Conservation (phyloP, 2,888 invertebrate species). For the Erpobdella octoculata region DNA sequence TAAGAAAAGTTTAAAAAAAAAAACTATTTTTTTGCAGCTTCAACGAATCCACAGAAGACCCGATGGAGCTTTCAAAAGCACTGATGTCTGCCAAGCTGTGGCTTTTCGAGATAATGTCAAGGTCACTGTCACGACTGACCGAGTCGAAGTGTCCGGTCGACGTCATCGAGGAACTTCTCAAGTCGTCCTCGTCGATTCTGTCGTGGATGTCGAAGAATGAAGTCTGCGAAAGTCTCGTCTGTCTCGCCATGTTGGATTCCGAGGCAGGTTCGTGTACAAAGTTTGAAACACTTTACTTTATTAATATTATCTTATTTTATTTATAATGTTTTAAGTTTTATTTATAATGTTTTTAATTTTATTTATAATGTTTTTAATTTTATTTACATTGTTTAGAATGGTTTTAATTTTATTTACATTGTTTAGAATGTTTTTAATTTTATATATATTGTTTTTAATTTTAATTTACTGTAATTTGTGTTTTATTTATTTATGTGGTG, state of each 20-base stretch:
- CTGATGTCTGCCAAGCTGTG: slow-evolving; percentile 15
- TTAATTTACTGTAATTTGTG: no score
- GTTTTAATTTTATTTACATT: neutral
- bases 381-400: neutral
- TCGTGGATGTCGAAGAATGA: slow-evolving; percentile 45
- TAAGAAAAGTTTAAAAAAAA: neutral
- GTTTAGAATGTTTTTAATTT: no score
- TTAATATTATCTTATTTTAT: neutral
- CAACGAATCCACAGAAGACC: slow-evolving; percentile 48
- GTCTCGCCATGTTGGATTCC: slow-evolving; percentile 44
- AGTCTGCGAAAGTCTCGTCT: slow-evolving; percentile 48
- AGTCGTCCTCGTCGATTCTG: slow-evolving; percentile 44
- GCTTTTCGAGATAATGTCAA: slow-evolving; percentile 32
- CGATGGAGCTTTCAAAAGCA: slow-evolving; percentile 4
- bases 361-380: neutral
- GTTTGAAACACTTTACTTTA: neutral
- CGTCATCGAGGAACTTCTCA: slow-evolving; percentile 47
- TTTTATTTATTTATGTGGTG: no score
- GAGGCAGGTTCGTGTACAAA: neutral
- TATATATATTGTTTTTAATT: no score
- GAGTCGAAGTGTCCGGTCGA: slow-evolving; percentile 46
- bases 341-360: neutral
- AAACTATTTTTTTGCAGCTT: slow-evolving; percentile 40
- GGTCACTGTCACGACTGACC: slow-evolving; percentile 46
- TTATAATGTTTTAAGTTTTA: neutral